Base-by-base conservation (phyloP, 2,888 invertebrate genomes). In the Limnephilus rhombicus region DNA sequence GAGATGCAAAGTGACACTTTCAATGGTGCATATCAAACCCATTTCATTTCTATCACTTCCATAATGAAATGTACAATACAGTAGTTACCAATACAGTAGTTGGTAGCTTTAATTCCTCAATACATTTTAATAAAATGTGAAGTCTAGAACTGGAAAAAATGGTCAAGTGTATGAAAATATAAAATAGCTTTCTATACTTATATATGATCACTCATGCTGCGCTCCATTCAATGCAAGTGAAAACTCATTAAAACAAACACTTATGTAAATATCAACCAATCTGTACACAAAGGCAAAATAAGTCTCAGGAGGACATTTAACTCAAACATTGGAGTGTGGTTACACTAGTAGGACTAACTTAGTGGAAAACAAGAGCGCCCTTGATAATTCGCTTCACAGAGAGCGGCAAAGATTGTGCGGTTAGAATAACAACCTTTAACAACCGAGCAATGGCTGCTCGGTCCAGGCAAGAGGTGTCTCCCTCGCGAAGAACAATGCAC, bases 111-210 rank as follows among this genome's bases (percentile, higher is more conserved):
- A 45, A 86, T 86, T 86, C 86, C 86, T 86, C 45, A 68, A 87
- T 87, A 87, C 87, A 87, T 68, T 53, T 34, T 86, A 37, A 86
- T 37, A 80, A 89, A 81, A 81, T 89, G 37, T 80, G 81, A 89
- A 90, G 85, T 37, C 49, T 85, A 90, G 85, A 85, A 90, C 90
- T 85, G 85, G 68, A 49, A 37, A 83, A 90, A 85, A 90, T 90
- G 85, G 85, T 90, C 90, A 85, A 90, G 68, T 90, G 85, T 90
- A 90, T 85, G 90, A 90, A 90, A 90, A 90, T 90, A 90, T 85
- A 90, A 90, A 90, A 90, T 87, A 87, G 87, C 87, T 87, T 86
- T 87, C 87, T 87, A 87, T 53, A 68, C 53, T 87, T 87, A 53
- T 87, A 18, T 53, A 53, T 87, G 87, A 87, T 68, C 87, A 87